These are phyloP conservation scores for Spongia lamella DNA, from an alignment of 37 sponge, comb jelly and placozoan genomes.

Conservation along the genomic window DNA sequence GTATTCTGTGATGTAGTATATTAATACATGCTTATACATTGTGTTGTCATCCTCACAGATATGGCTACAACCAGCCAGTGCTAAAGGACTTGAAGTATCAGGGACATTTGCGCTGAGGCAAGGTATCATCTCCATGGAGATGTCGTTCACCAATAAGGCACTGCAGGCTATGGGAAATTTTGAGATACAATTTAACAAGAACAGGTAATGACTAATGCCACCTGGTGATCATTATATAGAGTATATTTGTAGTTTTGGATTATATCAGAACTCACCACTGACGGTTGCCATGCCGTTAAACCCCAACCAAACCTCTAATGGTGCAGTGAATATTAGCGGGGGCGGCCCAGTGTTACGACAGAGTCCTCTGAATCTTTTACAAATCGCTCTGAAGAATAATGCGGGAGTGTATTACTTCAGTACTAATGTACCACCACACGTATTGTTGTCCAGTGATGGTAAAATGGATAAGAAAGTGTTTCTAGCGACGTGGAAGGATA, in stretches of 20 bases:
- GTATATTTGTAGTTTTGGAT: slow-evolving; percentile 75
- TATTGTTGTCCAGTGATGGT: slow-evolving; percentile 75
- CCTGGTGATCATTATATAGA: background rate
- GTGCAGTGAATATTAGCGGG: slow-evolving; percentile 1
- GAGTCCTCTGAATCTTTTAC: slow-evolving; percentile 86
- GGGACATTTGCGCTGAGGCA: slow-evolving; percentile 80
- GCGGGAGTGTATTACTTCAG: slow-evolving; percentile 86
- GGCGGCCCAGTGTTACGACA: slow-evolving; percentile 80
- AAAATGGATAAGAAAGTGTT: slow-evolving; percentile 87
- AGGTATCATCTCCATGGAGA: slow-evolving; percentile 79
- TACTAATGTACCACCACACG: slow-evolving; percentile 48
- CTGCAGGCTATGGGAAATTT: slow-evolving; percentile 84
- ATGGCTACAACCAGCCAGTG: slow-evolving; percentile 65
- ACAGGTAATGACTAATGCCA: slow-evolving; percentile 60
- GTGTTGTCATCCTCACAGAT: slow-evolving; percentile 60
- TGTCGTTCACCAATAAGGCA: slow-evolving; percentile 87
- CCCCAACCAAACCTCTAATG: slow-evolving; percentile 56
- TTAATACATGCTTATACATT: background rate
- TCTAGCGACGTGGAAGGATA: slow-evolving; percentile 90
- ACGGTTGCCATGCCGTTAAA: slow-evolving; percentile 61
- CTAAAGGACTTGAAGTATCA: slow-evolving; percentile 85
- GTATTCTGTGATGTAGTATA: too few relatives aligned
- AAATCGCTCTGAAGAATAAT: slow-evolving; percentile 95
- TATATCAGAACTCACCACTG: slow-evolving; percentile 72
- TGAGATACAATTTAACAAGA: slow-evolving; percentile 98